Evolutionary conservation across 2,888 invertebrate genomes (phyloP), one percentile per base, ranked within the genome.

Genomic region (Drosophila glabriapex): DNA sequence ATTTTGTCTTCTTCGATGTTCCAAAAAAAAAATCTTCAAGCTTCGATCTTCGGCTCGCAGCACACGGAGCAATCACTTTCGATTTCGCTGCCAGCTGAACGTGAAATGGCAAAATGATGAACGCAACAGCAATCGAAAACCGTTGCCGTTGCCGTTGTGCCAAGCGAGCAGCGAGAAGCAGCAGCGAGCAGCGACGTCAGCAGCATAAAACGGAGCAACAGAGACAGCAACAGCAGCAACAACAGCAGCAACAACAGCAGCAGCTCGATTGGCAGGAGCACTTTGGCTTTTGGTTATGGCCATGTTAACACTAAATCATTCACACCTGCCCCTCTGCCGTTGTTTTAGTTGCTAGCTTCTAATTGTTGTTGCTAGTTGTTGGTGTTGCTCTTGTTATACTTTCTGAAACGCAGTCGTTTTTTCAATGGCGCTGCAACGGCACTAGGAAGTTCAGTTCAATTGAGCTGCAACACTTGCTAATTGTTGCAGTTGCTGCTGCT

Each of bases 11-110:
- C 60, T 63, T 50, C 43, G 73, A 64, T 73, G 60, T 73, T 69
- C 68, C 56, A 39, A 56, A 39, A 56, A 56, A 22, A 68, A 68
- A 50, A 69, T 41, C 22, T 39, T 68, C 68, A 54, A 68, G 54
- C 59, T 68, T 46, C 53, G 84, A 83, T 70, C 76, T 78, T 73
- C n/a, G 76, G 77, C 70, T 83, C 85, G 86, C 91, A 90, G 85
- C 84, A 86, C 78, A 82, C 82, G 82, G 87, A 90, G 91, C 91
- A 89, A 86, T 92, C 92, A 92, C 92, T 92, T 92, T 92, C 91
- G 92, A 91, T 92, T 92, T 92, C 92, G 91, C 92, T 92, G 92
- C 92, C 92, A 91, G 92, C 90, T 91, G 90, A 92, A 91, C 91
- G 86, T 90, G 92, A 91, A 92, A 92, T 92, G 92, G 91, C 90